A percentile compares a stretch with the other conserved stretches of the same genome.
phyloP scores from a whole-genome alignment of 1,140 invertebrate species.

The Zophobas atratus region DNA sequence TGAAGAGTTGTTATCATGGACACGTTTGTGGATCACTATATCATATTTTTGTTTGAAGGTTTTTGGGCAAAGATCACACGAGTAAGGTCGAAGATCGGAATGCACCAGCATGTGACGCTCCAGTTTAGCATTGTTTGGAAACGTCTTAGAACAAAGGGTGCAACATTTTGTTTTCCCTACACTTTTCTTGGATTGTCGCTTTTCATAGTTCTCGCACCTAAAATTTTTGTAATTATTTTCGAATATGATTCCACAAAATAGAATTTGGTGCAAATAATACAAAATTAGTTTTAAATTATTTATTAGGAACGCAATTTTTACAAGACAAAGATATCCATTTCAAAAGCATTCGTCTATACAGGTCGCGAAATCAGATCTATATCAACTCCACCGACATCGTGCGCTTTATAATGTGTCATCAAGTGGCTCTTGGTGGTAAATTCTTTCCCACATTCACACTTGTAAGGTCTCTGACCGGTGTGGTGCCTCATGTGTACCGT shows the following conservation, averaged over 20 bases:
- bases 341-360: background rate
- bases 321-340: background rate
- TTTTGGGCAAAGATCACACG: conserved; percentile 78
- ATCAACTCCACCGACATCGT: conserved; percentile 53
- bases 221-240: background rate
- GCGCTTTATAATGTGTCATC: conserved; percentile 58
- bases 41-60: conserved; percentile 68
- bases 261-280: background rate
- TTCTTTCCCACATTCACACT: conserved; percentile 72
- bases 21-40: conserved; percentile 69
- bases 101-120: conserved; percentile 83
- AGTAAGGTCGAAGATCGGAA: conserved; percentile 82
- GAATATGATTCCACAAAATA: background rate
- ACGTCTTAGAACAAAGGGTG: conserved; percentile 40
- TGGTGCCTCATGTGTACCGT: conserved; percentile 76
- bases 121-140: conserved; percentile 48
- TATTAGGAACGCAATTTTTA: background rate
- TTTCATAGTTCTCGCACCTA: conserved; percentile 2
- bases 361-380: conserved; percentile 43
- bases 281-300: conserved; percentile 1
- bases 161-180: conserved; percentile 3
- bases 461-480: conserved; percentile 79
- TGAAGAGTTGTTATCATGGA: conserved; percentile 58
- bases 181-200: conserved; percentile 30
- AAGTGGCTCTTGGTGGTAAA: conserved; percentile 60